phyloP scores from a whole-genome alignment of 2,113 vertebrate genomes.

The Callopanchax toddi region DNA sequence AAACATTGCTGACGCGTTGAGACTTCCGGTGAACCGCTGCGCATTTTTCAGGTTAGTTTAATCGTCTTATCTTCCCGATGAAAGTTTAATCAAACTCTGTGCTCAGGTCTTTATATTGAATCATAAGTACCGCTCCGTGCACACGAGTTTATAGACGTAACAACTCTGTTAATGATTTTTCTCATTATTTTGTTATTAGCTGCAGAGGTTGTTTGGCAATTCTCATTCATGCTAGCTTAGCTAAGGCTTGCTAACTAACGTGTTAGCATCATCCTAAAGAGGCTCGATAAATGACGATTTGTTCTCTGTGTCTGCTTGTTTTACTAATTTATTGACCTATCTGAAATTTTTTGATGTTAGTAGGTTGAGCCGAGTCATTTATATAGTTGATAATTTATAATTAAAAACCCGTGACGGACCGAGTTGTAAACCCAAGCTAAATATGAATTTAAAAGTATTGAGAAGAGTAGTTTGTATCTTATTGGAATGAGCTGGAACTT shows the following conservation, averaged over 20 bases:
- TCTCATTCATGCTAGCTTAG: slow-evolving; percentile 25
- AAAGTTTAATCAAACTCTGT: neutral
- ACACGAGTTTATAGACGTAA: fast-evolving
- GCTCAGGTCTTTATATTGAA: neutral
- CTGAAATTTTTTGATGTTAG: too few relatives aligned
- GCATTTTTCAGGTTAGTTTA: slow-evolving; percentile 75
- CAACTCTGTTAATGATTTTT: fast-evolving
- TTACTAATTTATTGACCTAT: neutral
- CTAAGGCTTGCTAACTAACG: slow-evolving; percentile 23
- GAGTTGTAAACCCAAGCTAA: too few relatives aligned
- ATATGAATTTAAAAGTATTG: too few relatives aligned
- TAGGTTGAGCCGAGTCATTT: too few relatives aligned
- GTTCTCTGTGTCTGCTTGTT: neutral
- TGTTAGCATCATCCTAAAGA: slow-evolving; percentile 12
- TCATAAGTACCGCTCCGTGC: fast-evolving
- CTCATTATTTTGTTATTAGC: neutral
- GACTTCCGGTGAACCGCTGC: slow-evolving; percentile 74
- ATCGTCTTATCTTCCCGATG: neutral
- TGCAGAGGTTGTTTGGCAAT: slow-evolving; percentile 28
- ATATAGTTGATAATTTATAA: too few relatives aligned
- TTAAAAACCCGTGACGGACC: too few relatives aligned
- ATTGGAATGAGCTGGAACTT: too few relatives aligned
- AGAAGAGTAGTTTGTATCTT: too few relatives aligned
- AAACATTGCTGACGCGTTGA: neutral
- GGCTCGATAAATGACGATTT: neutral